These are phyloP conservation scores for Thecocarcelia acutangulata DNA, from an alignment of 2,888 invertebrate genomes.

Conservation along the genomic window DNA sequence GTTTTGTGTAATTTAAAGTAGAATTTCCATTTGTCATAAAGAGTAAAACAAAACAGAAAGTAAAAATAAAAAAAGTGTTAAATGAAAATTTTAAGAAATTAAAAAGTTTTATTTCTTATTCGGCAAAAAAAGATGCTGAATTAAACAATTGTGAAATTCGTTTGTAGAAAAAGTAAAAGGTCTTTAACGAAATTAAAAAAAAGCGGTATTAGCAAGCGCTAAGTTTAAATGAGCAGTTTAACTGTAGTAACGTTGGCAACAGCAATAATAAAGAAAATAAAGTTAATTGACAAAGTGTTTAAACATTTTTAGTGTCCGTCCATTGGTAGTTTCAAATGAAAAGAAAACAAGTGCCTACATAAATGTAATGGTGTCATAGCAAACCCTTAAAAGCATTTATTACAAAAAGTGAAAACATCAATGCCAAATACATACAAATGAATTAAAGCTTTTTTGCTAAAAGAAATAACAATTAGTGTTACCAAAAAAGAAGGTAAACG, in stretches of 20 bases:
- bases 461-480: background rate
- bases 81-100: conserved; percentile 16
- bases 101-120: conserved; percentile 10
- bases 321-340: conserved; percentile 16
- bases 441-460: background rate
- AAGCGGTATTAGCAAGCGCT: conserved; percentile 5
- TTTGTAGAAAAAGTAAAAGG: conserved; percentile 1
- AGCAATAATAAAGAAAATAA: conserved; percentile 16
- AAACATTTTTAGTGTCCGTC: conserved; percentile 43
- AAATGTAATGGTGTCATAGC: conserved; percentile 1
- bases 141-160: conserved; percentile 45
- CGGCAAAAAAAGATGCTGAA: background rate
- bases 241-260: conserved; percentile 27
- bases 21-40: conserved; percentile 15
- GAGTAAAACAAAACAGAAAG: conserved; percentile 48
- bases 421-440: background rate
- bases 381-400: background rate
- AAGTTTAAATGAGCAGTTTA: conserved; percentile 19
- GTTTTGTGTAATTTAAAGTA: conserved; percentile 50
- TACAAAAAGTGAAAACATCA: background rate
- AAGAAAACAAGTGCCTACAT: background rate
- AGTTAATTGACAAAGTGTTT: conserved; percentile 17
- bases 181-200: background rate
- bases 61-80: conserved; percentile 18
- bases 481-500: background rate